phyloP scores from a whole-genome alignment of 2,888 invertebrate genomes.

The Tineola bisselliella region DNA sequence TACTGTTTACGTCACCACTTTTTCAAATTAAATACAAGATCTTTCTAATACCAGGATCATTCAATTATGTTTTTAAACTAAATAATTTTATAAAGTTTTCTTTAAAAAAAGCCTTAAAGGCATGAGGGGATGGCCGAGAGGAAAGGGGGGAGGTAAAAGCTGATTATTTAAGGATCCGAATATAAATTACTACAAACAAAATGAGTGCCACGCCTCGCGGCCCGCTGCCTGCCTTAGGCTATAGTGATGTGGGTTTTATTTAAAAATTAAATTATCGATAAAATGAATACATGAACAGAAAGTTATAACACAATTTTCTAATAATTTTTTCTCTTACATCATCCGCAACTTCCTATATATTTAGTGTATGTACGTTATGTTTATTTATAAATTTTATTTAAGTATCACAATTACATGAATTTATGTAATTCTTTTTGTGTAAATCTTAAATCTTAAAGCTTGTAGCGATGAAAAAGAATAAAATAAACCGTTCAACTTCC shows the following conservation, averaged over 20 bases:
- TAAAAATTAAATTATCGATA: background rate
- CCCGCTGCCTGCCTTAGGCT: constrained; percentile 33
- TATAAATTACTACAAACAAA: constrained; percentile 57
- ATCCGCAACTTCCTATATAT: no score
- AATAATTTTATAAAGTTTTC: background rate
- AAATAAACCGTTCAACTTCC: no score
- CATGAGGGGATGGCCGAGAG: background rate
- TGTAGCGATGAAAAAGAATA: no score
- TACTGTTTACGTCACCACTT: no score
- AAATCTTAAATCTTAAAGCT: no score
- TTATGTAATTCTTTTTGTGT: no score
- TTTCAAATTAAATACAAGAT: no score
- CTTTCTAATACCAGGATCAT: background rate
- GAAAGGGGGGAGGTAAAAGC: constrained; percentile 16
- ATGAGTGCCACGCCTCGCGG: constrained; percentile 51
- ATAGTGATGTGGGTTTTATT: constrained; percentile 25
- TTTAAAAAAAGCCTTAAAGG: background rate
- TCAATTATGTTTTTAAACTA: background rate
- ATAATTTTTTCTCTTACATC: no score
- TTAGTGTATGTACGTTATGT: no score
- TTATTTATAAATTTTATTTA: no score
- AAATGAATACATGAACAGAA: background rate
- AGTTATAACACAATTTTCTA: no score
- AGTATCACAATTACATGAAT: no score
- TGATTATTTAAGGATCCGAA: constrained; percentile 56